Evolutionary conservation across 2,113 vertebrate species (phyloP), one percentile per base, ranked within the genome.

Genomic region (Nerophis lumbriciformis): DNA sequence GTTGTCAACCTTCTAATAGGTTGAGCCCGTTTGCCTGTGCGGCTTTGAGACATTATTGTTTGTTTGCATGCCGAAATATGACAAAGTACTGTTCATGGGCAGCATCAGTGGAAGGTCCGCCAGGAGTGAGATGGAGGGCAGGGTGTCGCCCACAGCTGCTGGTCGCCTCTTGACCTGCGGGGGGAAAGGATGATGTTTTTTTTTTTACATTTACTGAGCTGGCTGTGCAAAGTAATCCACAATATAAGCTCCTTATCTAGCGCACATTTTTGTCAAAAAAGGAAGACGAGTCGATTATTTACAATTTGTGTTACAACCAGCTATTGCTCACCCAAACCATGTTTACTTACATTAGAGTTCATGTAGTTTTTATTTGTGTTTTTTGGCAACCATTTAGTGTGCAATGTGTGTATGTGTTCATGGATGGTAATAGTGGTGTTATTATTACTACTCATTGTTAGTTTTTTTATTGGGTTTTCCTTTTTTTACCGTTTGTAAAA

Each of bases 211-310:
- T 72, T 57, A 75, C 77, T 83, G 80, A 80, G 82, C 70, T 63
- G 67, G 71, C 67, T 70, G 60, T 28, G 52, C 77, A 78, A 71
- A 78, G 74, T 87, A 89, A 89, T 90, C 86, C 85, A 82, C 69
- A 65, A 56, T 80, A 72, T 88, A 90, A 89, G 79, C 80, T 83
- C 65, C 82, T 88, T 87, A 86, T 87, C 72, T 64, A 38, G 64
- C 78, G 79, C 71, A 77, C 75, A 79, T 63, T 81, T 83, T 83
- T 65, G 61, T 48, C 44, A 51, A 56, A 68, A 81, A 83, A 71
- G 64, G 70, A 81, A 76, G 63, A 69, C 44, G 16, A 66, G 65
- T 66, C 84, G 71, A 84, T 81, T 81, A 86, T 74, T 75, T 54
- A 15, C 69, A 69, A 68, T 81, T 70, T 63, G 45, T 68, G 15